Conservation (phyloP, 92 coral and sea anemone genomes). For the Anthopleura xanthogrammica region DNA sequence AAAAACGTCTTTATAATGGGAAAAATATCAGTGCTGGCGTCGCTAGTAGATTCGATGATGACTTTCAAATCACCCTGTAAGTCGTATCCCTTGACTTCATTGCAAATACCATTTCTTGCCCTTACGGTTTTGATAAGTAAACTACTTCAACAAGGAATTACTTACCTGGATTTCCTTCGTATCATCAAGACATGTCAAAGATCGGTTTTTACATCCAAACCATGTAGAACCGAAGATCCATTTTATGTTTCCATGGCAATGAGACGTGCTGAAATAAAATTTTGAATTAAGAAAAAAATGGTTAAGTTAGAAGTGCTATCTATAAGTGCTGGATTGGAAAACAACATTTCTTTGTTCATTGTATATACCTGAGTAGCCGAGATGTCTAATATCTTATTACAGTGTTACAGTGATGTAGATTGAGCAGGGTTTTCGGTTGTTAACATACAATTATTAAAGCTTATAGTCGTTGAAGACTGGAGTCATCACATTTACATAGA, state of each 20-base stretch:
- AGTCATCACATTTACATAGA: not conserved
- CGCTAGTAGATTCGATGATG: no score
- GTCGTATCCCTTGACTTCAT: not conserved
- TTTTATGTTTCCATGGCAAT: not conserved
- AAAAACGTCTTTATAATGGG: no score
- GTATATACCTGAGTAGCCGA: no score
- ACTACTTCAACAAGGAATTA: not conserved
- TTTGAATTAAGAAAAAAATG: not conserved
- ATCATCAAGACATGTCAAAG: not conserved
- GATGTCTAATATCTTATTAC: not conserved
- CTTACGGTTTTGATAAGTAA: not conserved
- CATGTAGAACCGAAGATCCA: not conserved
- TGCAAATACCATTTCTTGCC: not conserved
- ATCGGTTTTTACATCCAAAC: not conserved
- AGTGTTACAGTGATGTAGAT: not conserved
- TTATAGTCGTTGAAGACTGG: not conserved
- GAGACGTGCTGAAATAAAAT: not conserved
- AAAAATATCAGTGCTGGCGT: no score
- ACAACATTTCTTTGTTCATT: not conserved
- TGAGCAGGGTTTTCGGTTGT: not conserved
- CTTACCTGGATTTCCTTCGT: not conserved
- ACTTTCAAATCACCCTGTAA: no score
- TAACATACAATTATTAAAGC: not conserved
- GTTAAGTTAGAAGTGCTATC: not conserved
- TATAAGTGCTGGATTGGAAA: not conserved